These are phyloP conservation scores for Alouatta palliata DNA, from an alignment of 2,113 vertebrate genomes.

Conservation along the genomic window DNA sequence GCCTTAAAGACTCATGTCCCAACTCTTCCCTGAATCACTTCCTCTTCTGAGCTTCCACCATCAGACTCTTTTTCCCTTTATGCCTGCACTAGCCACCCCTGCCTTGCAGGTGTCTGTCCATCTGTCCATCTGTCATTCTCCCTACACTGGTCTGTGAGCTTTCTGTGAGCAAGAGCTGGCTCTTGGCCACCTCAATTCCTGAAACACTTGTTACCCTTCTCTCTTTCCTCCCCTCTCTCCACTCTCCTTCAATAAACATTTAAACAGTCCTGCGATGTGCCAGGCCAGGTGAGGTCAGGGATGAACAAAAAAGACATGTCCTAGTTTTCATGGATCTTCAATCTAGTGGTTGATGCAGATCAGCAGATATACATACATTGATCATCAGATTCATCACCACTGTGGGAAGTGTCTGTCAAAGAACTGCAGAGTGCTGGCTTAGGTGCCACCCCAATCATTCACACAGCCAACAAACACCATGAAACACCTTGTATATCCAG, in stretches of 20 bases:
- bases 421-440: background rate
- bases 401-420: background rate
- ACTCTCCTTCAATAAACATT: background rate
- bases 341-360: background rate
- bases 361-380: background rate
- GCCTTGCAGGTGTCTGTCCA: background rate
- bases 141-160: background rate
- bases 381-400: background rate
- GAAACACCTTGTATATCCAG: background rate
- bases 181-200: background rate
- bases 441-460: background rate
- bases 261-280: background rate
- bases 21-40: background rate
- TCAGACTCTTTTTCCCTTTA: background rate
- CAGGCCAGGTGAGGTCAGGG: background rate
- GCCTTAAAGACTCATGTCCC: background rate
- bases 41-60: background rate
- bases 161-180: no score
- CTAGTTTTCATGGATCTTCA: background rate
- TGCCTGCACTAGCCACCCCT: background rate
- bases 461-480: background rate
- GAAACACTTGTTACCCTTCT: background rate
- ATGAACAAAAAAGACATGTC: background rate
- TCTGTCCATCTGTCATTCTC: background rate
- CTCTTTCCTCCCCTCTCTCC: background rate